phyloP scores from a whole-genome alignment of 2,113 vertebrate genomes.

The Amphiprion ocellaris region DNA sequence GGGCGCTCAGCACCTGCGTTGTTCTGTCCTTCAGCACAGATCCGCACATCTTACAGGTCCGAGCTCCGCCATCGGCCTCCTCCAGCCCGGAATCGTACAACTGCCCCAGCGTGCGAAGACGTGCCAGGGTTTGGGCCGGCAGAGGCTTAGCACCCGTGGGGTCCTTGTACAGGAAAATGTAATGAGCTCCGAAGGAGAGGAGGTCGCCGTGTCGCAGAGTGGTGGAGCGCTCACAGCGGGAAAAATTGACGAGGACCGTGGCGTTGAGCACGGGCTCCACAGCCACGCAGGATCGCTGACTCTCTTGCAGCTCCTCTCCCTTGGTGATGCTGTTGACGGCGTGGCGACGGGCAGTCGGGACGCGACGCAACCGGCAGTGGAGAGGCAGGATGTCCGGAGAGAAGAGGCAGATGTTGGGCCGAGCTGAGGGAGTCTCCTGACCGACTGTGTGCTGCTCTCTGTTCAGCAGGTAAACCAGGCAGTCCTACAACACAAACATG shows the following conservation, averaged over 20 bases:
- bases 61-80: conserved; percentile 66
- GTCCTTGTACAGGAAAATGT: conserved; percentile 96
- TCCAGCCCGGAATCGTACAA: conserved; percentile 60
- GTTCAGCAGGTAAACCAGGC: conserved; percentile 94
- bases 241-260: conserved; percentile 89
- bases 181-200: conserved; percentile 93
- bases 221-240: conserved; percentile 86
- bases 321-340: conserved; percentile 50
- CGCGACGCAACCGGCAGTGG: conserved; percentile 88
- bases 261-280: conserved; percentile 89
- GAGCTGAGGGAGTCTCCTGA: conserved; percentile 92
- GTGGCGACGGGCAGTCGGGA: conserved; percentile 65
- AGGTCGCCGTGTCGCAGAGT: conserved; percentile 92
- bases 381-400: conserved; percentile 95
- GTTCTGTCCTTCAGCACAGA: conserved; percentile 77
- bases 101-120: conserved; percentile 85
- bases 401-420: conserved; percentile 94
- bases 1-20: conserved; percentile 21
- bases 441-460: conserved; percentile 94
- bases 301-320: conserved; percentile 62
- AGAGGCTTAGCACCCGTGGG: conserved; percentile 88
- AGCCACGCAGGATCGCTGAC: conserved; percentile 67
- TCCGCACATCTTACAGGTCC: conserved; percentile 88
- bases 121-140: conserved; percentile 88
- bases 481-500: conserved; percentile 86